These are phyloP conservation scores for Heliconius erato DNA, from an alignment of 2,888 invertebrate genomes.

Conservation along the genomic window DNA sequence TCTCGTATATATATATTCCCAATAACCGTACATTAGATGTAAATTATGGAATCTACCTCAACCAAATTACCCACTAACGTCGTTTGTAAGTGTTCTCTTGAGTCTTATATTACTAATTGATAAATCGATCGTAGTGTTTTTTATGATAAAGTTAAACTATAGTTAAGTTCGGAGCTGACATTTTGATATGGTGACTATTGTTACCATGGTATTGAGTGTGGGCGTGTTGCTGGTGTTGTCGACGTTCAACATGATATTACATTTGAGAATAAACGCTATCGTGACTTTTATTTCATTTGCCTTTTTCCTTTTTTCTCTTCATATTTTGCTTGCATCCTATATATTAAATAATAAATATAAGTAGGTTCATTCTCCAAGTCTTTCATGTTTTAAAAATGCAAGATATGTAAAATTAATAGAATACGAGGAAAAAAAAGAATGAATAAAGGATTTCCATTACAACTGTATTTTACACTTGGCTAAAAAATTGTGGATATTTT, in stretches of 20 bases:
- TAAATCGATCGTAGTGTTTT: constrained; percentile 79
- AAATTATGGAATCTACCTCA: constrained; percentile 83
- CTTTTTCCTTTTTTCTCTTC: no score
- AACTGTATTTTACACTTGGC: no score
- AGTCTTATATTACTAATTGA: constrained; percentile 81
- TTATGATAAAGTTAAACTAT: constrained; percentile 74
- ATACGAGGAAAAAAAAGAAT: no score
- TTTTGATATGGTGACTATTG: constrained; percentile 85
- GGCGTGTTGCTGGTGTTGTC: constrained; percentile 67
- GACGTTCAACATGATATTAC: constrained; percentile 67
- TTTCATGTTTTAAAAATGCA: no score
- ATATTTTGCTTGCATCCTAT: no score
- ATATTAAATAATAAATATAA: no score
- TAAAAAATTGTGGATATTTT: no score
- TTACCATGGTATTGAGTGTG: constrained; percentile 82
- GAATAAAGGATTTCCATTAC: no score
- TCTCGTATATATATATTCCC: constrained; percentile 54
- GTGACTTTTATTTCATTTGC: constrained; percentile 59
- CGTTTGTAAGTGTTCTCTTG: constrained; percentile 84
- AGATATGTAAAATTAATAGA: no score
- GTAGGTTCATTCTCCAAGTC: no score
- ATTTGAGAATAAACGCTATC: constrained; percentile 56
- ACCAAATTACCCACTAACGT: constrained; percentile 84
- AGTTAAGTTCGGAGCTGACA: constrained; percentile 76
- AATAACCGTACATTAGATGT: constrained; percentile 59